Evolutionary conservation across 2,797 vertebrate species (phyloP).

Genomic region (Microcaecilia unicolor): DNA sequence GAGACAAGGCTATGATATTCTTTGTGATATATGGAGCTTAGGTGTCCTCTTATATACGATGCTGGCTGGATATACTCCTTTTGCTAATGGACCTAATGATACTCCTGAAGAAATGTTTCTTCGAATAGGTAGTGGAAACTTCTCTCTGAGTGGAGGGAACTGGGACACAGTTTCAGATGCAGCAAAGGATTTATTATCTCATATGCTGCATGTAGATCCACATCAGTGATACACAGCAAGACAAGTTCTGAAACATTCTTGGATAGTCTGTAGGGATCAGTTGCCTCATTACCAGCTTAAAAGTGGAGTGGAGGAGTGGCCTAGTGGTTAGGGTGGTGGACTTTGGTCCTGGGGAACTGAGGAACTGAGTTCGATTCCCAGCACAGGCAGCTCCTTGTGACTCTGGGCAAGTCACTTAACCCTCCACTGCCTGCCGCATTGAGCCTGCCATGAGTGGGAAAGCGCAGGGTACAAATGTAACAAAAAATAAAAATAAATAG

Average conservation of each 20-base stretch:
- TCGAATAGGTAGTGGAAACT: constrained; percentile 90
- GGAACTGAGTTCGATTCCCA: no score
- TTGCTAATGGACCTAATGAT: constrained; percentile 92
- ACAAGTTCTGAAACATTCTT: constrained; percentile 91
- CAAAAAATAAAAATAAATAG: no score
- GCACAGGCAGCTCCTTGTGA: no score
- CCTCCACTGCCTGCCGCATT: no score
- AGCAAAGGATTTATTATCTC: constrained; percentile 93
- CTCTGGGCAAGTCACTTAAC: no score
- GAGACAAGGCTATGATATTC: constrained; percentile 93
- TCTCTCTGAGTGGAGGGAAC: constrained; percentile 88
- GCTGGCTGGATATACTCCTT: constrained; percentile 95
- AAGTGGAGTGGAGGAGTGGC: no score
- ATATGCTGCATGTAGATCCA: constrained; percentile 95
- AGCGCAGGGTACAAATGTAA: no score
- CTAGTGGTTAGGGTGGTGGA: no score
- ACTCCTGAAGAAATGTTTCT: constrained; percentile 93
- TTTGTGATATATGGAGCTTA: constrained; percentile 97
- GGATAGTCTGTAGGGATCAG: constrained; percentile 86
- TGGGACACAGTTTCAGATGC: constrained; percentile 94
- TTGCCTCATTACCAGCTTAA: constrained; percentile 85
- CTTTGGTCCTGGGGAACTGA: no score
- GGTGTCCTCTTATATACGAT: constrained; percentile 94
- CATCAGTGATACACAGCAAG: constrained; percentile 89
- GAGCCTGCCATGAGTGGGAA: no score